Conservation (phyloP, 1,140 invertebrate species). For the Pararge aegeria region DNA sequence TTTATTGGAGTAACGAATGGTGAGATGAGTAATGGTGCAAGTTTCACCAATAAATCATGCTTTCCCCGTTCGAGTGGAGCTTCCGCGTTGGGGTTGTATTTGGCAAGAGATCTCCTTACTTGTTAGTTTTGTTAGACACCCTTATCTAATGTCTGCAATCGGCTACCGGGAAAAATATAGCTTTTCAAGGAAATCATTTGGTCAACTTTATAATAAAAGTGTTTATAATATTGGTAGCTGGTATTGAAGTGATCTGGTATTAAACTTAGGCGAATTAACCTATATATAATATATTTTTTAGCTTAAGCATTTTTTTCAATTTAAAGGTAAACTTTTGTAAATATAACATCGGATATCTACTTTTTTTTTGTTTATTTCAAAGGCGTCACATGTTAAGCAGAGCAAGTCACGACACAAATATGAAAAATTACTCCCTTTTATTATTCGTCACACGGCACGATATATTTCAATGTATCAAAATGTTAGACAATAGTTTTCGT, state of each 20-base stretch:
- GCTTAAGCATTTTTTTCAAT: too few relatives aligned
- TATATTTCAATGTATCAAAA: too few relatives aligned
- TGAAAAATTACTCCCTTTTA: too few relatives aligned
- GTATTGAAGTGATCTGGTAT: not conserved
- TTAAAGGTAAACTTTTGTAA: too few relatives aligned
- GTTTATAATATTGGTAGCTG: not conserved
- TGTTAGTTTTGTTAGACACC: slow-evolving; percentile 58
- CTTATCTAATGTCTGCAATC: slow-evolving; percentile 58
- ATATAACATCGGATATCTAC: too few relatives aligned
- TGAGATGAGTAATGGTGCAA: slow-evolving; percentile 75
- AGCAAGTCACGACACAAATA: too few relatives aligned
- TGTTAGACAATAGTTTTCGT: too few relatives aligned
- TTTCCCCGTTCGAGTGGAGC: slow-evolving; percentile 59
- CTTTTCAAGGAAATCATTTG: slow-evolving; percentile 2
- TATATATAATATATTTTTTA: too few relatives aligned
- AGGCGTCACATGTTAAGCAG: too few relatives aligned
- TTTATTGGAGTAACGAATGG: slow-evolving; percentile 77
- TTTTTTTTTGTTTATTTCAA: too few relatives aligned
- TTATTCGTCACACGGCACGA: too few relatives aligned
- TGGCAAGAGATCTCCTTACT: slow-evolving; percentile 54
- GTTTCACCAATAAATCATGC: slow-evolving; percentile 75
- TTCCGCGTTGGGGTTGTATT: slow-evolving; percentile 58
- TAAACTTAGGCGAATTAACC: too few relatives aligned
- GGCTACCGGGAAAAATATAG: slow-evolving; percentile 22
- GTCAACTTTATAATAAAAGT: not conserved